phyloP scores from a whole-genome alignment of 2,888 invertebrate species.

The Habrosyne pyritoides region DNA sequence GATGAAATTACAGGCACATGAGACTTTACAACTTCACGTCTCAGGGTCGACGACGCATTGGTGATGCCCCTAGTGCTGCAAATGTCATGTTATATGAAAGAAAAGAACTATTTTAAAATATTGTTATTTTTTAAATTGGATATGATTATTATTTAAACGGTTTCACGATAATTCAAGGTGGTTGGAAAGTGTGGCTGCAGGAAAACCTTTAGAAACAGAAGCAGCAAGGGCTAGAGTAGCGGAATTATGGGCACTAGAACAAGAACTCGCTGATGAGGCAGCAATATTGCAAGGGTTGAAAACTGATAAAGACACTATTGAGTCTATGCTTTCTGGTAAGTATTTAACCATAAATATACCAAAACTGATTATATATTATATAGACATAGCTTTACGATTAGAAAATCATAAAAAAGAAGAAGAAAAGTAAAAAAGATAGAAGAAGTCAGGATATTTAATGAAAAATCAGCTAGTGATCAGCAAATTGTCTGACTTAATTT shows the following conservation, averaged over 20 bases:
- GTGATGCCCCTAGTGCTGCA: too few species aligned
- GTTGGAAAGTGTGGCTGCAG: constrained; percentile 89
- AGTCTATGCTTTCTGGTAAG: constrained; percentile 70
- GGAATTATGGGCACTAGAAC: constrained; percentile 77
- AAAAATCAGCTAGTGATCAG: too few species aligned
- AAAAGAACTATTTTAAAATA: too few species aligned
- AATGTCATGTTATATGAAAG: too few species aligned
- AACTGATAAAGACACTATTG: constrained; percentile 77
- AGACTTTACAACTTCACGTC: too few species aligned
- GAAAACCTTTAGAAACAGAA: constrained; percentile 84
- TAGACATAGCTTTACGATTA: too few species aligned
- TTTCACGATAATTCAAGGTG: constrained; percentile 83
- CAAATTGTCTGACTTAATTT: background rate
- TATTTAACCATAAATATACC: background rate
- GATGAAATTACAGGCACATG: too few species aligned
- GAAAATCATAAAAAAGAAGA: too few species aligned
- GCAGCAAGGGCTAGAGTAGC: constrained; percentile 76
- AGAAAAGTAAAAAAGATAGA: too few species aligned
- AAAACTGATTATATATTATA: background rate
- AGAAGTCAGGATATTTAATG: too few species aligned
- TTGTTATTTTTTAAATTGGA: background rate
- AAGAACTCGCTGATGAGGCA: constrained; percentile 79
- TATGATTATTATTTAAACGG: background rate
- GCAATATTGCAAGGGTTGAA: constrained; percentile 74
- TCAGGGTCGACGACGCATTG: too few species aligned